Evolutionary conservation across 1,140 invertebrate species (phyloP).

Genomic region (Zaprionus tsacasi): DNA sequence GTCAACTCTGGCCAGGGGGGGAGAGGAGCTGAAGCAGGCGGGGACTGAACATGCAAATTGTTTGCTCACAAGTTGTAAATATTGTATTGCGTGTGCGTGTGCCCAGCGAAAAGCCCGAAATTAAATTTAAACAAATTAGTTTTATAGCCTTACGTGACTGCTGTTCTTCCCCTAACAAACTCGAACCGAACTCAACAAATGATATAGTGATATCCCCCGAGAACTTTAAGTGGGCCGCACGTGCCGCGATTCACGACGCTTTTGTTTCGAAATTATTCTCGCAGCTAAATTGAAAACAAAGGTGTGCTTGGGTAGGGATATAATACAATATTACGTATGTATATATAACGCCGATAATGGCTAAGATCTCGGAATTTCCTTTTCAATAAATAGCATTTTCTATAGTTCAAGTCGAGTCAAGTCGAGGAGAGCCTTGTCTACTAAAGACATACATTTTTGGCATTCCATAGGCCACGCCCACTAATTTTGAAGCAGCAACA

Average conservation of each 20-base stretch:
- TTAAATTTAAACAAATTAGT: conserved; percentile 80
- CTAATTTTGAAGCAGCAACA: conserved; percentile 25
- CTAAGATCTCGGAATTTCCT: no score
- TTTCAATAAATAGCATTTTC: no score
- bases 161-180: neutral
- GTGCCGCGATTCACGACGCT: neutral
- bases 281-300: conserved; percentile 26
- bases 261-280: conserved; percentile 6
- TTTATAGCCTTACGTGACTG: conserved; percentile 60
- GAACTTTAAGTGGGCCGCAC: conserved; percentile 17
- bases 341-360: neutral
- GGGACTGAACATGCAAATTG: conserved; percentile 59
- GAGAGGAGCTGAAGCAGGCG: conserved; percentile 9
- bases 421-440: no score
- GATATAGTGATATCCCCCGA: conserved; percentile 29
- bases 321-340: neutral
- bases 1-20: conserved; percentile 33
- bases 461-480: conserved; percentile 10
- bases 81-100: conserved; percentile 59
- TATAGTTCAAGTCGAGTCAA: no score
- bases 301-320: neutral
- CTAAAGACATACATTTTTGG: conserved; percentile 19
- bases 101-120: conserved; percentile 55
- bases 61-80: conserved; percentile 81
- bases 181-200: conserved; percentile 18